Evolutionary conservation across 2,888 invertebrate species (phyloP), one percentile per base, ranked within the genome.

Genomic region (Trissolcus brochymenae): DNA sequence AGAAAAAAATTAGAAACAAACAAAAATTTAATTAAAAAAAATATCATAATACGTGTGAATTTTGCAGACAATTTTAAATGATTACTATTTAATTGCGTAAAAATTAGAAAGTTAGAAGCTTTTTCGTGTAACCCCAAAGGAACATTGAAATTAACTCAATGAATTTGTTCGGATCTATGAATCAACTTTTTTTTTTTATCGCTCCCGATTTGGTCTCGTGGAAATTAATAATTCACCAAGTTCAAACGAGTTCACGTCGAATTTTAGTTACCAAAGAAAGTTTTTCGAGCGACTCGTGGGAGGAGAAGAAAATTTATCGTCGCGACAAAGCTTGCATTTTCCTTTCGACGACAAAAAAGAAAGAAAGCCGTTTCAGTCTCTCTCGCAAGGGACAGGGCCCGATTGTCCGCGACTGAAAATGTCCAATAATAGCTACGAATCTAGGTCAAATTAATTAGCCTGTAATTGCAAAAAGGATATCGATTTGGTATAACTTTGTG

Each of bases 381-480:
- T 51, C 51, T 51, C 11, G 17, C 46, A 46, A n/a, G 46, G 11
- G 51, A 51, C 9, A 7, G 17, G 41, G 25, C 41, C 35, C 46
- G 29, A 25, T 13, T 55, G 13, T 21, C 9, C 16, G 16, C 16
- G 81, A 82, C 81, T 80, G 78, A 85, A 74, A 85, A 85, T 86
- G 86, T 86, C 86, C 86, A 82, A 53, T 79, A 79, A 75, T 84
- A 86, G 84, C 79, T 78, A 76, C 80, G 80, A 84, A 81, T 76
- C 59, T 82, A 83, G 79, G 56, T 79, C 72, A 76, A 79, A 80
- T 80, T 76, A 80, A 84, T 79, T 84, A 83, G 81, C 57, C 76
- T 65, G 76, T 79, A 80, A 68, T 81, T 77, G 60, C 56, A 70
- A 21, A 67, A 21, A 68, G 35, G 35, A 35, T 35, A 35, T 35